These are phyloP conservation scores for Dipodomys spectabilis DNA, from an alignment of 2,113 vertebrate species.

Conservation along the genomic window DNA sequence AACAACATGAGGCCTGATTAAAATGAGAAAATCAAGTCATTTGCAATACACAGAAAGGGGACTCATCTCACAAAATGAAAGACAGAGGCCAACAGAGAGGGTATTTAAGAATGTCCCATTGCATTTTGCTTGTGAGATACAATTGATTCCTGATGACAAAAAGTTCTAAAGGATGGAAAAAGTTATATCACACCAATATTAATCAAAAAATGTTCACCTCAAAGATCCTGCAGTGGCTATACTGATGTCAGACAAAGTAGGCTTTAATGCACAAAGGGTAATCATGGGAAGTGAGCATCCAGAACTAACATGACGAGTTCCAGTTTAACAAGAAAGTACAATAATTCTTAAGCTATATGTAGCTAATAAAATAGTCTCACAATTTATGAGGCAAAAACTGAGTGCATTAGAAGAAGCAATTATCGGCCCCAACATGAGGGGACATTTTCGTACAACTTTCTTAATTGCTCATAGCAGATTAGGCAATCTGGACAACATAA, in stretches of 20 bases:
- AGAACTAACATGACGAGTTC: neutral
- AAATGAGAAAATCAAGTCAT: neutral
- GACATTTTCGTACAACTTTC: constrained; percentile 8
- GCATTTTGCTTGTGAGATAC: neutral
- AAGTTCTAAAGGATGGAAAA: neutral
- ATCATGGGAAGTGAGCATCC: neutral
- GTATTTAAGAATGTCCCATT: neutral
- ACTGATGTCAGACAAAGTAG: neutral
- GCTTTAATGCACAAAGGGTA: neutral
- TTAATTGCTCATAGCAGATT: neutral
- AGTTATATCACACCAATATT: neutral
- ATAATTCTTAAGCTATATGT: neutral
- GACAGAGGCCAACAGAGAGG: neutral
- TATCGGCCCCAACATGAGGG: neutral
- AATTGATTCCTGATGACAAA: neutral
- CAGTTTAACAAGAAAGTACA: neutral
- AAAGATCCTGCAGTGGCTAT: neutral
- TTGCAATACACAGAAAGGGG: constrained; percentile 39
- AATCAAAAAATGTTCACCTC: neutral
- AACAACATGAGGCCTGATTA: neutral
- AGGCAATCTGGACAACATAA: neutral
- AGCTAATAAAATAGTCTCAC: neutral
- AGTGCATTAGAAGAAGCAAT: neutral
- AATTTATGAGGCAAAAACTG: constrained; percentile 23
- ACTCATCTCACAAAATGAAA: neutral